Conservation (phyloP, 1,140 invertebrate species). For the Drosophila burlai region DNA sequence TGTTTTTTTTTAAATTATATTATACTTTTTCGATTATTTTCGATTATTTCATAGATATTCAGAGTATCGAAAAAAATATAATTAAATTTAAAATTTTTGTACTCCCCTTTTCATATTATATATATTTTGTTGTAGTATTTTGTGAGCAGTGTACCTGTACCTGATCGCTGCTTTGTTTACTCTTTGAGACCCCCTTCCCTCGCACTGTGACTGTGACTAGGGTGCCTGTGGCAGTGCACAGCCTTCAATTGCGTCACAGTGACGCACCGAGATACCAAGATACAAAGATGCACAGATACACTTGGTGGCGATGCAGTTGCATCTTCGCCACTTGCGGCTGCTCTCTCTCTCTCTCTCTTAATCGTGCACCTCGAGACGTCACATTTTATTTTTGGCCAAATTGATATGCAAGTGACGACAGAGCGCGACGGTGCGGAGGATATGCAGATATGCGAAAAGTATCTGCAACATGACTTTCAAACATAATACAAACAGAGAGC, state of each 20-base stretch:
- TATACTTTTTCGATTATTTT: background rate
- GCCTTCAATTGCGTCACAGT: constrained; percentile 67
- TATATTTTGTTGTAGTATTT: background rate
- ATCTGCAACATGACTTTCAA: constrained; percentile 81
- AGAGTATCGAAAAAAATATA: too few relatives aligned
- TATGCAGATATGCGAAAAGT: constrained; percentile 64
- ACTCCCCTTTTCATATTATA: background rate
- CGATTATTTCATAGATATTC: too few relatives aligned
- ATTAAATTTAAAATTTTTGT: background rate
- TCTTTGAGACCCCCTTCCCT: constrained; percentile 36
- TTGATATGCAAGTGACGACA: constrained; percentile 80
- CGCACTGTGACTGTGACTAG: too few relatives aligned
- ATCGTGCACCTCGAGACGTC: constrained; percentile 74
- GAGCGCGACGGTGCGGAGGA: constrained; percentile 43
- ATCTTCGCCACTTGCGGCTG: constrained; percentile 61
- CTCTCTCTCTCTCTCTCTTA: constrained; percentile 43
- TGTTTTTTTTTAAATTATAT: too few relatives aligned
- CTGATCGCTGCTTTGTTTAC: constrained; percentile 54
- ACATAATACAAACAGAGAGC: constrained; percentile 79
- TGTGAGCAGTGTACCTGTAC: constrained; percentile 1
- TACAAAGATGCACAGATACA: constrained; percentile 2
- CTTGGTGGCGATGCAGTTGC: constrained; percentile 41
- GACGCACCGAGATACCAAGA: constrained; percentile 47
- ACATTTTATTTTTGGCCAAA: constrained; percentile 74
- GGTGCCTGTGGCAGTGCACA: constrained; percentile 5